These are phyloP conservation scores for Apostichopus parvimensis DNA, from an alignment of 35 echinoderm and acorn worm genomes.

Conservation along the genomic window DNA sequence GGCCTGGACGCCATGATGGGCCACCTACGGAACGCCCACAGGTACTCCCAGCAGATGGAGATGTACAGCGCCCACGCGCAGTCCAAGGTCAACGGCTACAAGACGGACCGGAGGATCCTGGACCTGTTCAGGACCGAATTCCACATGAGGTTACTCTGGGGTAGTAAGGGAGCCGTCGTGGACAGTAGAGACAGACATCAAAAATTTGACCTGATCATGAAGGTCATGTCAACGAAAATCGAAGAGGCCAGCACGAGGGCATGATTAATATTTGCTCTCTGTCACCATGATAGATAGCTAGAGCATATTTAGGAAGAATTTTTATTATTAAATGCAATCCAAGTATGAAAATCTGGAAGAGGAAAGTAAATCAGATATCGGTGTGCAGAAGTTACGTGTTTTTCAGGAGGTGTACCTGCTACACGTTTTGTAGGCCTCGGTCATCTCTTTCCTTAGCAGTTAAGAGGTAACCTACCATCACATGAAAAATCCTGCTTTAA, in stretches of 20 bases:
- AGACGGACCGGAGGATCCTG: conserved; percentile 66
- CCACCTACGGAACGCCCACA: conserved; percentile 78
- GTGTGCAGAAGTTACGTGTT: no score
- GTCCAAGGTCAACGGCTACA: conserved; percentile 67
- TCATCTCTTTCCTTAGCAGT: no score
- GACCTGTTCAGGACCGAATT: conserved; percentile 85
- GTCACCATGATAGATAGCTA: not conserved
- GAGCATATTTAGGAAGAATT: not conserved
- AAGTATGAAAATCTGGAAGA: no score
- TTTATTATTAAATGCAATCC: no score
- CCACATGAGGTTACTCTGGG: conserved; percentile 89
- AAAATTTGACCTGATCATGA: conserved; percentile 70
- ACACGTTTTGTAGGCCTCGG: no score
- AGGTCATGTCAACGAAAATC: conserved; percentile 81
- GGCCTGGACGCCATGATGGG: conserved; percentile 76
- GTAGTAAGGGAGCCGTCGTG: conserved; percentile 76
- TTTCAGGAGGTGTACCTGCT: no score
- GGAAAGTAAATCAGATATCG: no score
- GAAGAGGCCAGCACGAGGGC: conserved; percentile 45
- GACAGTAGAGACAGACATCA: conserved; percentile 65
- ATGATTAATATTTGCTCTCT: not conserved
- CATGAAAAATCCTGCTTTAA: no score
- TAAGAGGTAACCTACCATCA: no score
- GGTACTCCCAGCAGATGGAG: conserved; percentile 71
- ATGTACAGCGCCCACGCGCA: conserved; percentile 79